Conservation (phyloP, 2,888 invertebrate species). For the Epistrophe eligans region DNA sequence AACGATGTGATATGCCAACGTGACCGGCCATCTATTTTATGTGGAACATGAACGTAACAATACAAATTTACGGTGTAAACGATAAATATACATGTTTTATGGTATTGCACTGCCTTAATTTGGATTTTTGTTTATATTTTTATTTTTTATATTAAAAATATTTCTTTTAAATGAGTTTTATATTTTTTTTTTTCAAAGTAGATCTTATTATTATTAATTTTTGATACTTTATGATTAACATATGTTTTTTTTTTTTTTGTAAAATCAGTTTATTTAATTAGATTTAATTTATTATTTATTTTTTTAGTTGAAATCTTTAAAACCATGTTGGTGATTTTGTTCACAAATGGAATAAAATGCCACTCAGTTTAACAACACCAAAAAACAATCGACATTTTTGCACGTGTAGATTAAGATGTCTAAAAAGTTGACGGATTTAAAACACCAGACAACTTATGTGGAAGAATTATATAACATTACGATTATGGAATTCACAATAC, state of each 20-base stretch:
- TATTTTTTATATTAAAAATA: neutral
- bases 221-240: conserved; percentile 50
- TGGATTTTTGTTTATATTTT: conserved; percentile 10
- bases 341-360: too few species aligned
- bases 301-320: too few species aligned
- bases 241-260: conserved; percentile 6
- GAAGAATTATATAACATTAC: too few species aligned
- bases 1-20: conserved; percentile 35
- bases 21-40: conserved; percentile 61
- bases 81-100: conserved; percentile 58
- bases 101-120: conserved; percentile 57
- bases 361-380: too few species aligned
- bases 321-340: too few species aligned
- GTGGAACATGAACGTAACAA: conserved; percentile 49
- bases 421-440: too few species aligned
- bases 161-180: too few species aligned
- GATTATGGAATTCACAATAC: too few species aligned
- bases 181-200: conserved; percentile 18
- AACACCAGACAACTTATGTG: too few species aligned
- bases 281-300: neutral
- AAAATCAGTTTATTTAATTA: neutral
- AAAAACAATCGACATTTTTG: too few species aligned
- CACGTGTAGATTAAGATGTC: too few species aligned
- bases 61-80: conserved; percentile 52
- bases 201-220: conserved; percentile 46